Conservation (phyloP, 2,113 vertebrate species). For the Bambusicola thoracicus region DNA sequence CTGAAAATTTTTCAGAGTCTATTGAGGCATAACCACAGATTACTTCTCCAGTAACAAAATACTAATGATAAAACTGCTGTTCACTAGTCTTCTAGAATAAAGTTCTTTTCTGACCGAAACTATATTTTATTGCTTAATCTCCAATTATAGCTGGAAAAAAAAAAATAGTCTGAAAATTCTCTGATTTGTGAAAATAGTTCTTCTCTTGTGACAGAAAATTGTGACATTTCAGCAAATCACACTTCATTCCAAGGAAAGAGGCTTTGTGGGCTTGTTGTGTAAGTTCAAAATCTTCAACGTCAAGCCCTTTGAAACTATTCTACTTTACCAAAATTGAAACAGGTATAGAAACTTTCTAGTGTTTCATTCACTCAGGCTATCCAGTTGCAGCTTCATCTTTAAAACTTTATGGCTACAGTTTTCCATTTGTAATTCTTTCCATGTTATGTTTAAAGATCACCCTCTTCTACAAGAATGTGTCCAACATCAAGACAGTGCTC, state of each 20-base stretch:
- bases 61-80: constrained; percentile 20
- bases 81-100: neutral
- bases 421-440: constrained; percentile 28
- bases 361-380: constrained; percentile 8
- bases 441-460: neutral
- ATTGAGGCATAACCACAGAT: constrained; percentile 36
- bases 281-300: neutral
- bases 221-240: neutral
- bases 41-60: constrained; percentile 40
- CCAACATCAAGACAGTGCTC: neutral
- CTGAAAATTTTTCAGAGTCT: constrained; percentile 46
- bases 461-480: neutral
- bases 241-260: neutral
- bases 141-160: constrained; percentile 6
- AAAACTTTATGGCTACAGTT: neutral
- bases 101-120: neutral
- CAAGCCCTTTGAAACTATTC: constrained; percentile 17
- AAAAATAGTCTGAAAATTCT: neutral
- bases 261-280: neutral
- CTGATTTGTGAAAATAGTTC: neutral
- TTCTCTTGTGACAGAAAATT: neutral
- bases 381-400: constrained; percentile 4
- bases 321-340: constrained; percentile 49
- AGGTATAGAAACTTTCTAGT: constrained; percentile 10
- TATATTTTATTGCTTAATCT: neutral